A percentile compares a stretch with the other conserved stretches of the same genome.
These are phyloP conservation scores for Acromyrmex heyeri DNA, from an alignment of 1,140 invertebrate species.

Conservation along the genomic window DNA sequence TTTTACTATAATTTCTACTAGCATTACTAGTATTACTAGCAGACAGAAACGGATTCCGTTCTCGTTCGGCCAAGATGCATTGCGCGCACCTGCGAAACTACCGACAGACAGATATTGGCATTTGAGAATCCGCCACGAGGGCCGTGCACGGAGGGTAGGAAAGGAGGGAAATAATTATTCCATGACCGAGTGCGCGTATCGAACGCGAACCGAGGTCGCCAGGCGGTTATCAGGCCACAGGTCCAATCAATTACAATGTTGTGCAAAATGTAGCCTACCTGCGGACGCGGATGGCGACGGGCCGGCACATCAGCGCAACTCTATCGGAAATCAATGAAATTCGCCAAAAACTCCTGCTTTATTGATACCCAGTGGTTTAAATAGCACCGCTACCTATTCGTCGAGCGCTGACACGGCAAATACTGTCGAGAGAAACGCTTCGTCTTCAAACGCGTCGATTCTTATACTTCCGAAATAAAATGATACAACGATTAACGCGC, in stretches of 20 bases:
- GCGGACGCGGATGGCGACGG: constrained; percentile 57
- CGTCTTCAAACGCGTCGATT: constrained; percentile 36
- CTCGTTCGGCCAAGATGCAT: constrained; percentile 45
- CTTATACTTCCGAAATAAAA: constrained; percentile 48
- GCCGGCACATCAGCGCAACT: constrained; percentile 73
- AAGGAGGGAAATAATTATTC: constrained; percentile 75
- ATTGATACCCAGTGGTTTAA: constrained; percentile 80
- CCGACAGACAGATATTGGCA: constrained; percentile 59
- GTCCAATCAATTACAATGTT: constrained; percentile 80
- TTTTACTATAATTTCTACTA: not conserved
- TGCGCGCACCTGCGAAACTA: constrained; percentile 57
- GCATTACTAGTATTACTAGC: not conserved
- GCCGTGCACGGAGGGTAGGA: constrained; percentile 42
- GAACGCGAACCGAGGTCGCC: constrained; percentile 75
- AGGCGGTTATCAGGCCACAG: constrained; percentile 80
- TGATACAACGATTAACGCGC: constrained; percentile 13
- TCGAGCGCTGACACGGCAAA: constrained; percentile 10
- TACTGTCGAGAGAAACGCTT: constrained; percentile 30
- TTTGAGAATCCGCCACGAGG: constrained; percentile 40
- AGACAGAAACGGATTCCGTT: constrained; percentile 22
- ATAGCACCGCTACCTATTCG: constrained; percentile 60
- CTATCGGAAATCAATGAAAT: constrained; percentile 83
- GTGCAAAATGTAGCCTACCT: constrained; percentile 74
- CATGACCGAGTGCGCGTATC: constrained; percentile 76
- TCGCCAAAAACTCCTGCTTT: constrained; percentile 80